Conservation (phyloP, 1,140 invertebrate species). For the Conus ventricosus region DNA sequence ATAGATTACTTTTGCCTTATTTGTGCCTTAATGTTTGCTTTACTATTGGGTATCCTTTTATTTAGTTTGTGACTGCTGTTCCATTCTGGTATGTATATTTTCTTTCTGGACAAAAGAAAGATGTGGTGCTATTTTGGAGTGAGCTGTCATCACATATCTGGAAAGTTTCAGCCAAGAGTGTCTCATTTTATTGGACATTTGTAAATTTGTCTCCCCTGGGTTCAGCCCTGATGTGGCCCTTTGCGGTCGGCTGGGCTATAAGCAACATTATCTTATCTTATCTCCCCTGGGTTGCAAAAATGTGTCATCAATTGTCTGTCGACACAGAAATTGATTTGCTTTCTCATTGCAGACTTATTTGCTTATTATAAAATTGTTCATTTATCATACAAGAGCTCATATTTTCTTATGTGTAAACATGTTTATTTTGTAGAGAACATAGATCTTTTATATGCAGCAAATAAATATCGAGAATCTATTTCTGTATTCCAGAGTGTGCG, state of each 20-base stretch:
- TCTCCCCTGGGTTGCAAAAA: no score
- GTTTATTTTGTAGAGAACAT: constrained; percentile 3
- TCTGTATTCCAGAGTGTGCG: not conserved
- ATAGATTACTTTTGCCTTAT: not conserved
- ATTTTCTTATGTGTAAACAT: not conserved
- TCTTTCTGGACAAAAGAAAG: not conserved
- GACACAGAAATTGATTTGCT: not conserved
- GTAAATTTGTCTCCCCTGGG: not conserved
- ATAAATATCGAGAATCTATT: constrained; percentile 18
- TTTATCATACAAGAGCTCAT: not conserved
- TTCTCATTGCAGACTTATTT: not conserved
- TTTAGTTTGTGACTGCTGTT: not conserved
- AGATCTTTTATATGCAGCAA: constrained; percentile 17
- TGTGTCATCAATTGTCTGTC: not conserved
- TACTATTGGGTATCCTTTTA: not conserved
- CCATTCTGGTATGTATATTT: not conserved
- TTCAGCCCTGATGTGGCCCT: no score
- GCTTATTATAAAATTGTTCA: not conserved
- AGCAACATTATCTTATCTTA: no score
- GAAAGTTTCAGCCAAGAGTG: not conserved
- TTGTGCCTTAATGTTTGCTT: not conserved
- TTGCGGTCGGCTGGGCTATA: no score
- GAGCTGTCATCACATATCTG: not conserved
- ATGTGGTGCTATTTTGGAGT: constrained; percentile 18
- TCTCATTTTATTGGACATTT: not conserved